phyloP scores from a whole-genome alignment of 2,888 invertebrate genomes.

The Toxonevra muliebris region DNA sequence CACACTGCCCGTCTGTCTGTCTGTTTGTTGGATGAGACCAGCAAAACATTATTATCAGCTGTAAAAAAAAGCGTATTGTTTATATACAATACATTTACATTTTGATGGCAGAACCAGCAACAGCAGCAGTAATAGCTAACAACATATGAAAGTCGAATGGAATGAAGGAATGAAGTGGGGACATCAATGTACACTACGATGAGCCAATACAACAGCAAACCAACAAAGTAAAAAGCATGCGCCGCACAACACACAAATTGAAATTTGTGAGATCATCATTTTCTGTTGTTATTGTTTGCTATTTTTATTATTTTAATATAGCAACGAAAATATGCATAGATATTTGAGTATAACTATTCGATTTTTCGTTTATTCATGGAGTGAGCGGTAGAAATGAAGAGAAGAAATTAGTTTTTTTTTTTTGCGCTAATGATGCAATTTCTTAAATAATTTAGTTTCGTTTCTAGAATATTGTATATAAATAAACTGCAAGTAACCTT shows the following conservation, averaged over 20 bases:
- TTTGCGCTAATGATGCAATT: conserved; percentile 16
- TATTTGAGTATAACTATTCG: neutral
- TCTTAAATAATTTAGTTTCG: conserved; percentile 2
- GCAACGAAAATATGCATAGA: neutral
- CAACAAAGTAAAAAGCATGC: conserved; percentile 2
- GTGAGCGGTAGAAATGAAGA: neutral
- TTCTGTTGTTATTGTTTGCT: conserved; percentile 30
- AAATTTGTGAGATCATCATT: conserved; percentile 32
- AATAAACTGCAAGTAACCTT: conserved; percentile 15
- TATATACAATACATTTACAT: neutral
- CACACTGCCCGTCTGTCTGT: no score
- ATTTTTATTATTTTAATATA: conserved; percentile 25
- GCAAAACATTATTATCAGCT: no score
- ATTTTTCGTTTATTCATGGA: neutral
- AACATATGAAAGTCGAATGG: neutral
- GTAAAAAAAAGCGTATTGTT: neutral
- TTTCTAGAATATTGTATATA: neutral
- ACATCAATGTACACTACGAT: neutral
- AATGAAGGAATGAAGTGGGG: neutral
- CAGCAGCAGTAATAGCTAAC: neutral
- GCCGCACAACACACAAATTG: neutral
- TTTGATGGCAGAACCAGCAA: no score
- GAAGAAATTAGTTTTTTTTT: neutral
- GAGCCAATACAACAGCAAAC: neutral
- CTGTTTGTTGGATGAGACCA: no score